phyloP scores from a whole-genome alignment of 2,888 invertebrate species.

The Monoplex corrugatus region DNA sequence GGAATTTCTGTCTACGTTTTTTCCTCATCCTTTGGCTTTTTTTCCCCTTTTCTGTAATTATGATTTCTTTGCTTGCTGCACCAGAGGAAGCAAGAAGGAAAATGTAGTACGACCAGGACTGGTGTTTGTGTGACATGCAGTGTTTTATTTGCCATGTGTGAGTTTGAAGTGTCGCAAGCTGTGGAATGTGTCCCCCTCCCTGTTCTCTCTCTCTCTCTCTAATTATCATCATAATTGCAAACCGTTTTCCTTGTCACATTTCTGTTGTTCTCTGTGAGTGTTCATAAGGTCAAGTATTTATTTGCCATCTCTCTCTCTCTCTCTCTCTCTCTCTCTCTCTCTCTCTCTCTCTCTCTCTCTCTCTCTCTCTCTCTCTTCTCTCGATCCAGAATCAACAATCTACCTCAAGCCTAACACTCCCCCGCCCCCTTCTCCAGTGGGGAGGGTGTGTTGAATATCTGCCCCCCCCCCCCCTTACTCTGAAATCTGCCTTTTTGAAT shows the following conservation, averaged over 20 bases:
- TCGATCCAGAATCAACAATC: slow-evolving; percentile 21
- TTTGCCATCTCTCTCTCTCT: slow-evolving; percentile 19
- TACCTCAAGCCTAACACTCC: slow-evolving; percentile 26
- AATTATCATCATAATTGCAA: slow-evolving; percentile 8
- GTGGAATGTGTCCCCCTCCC: not conserved
- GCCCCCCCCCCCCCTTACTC: not conserved
- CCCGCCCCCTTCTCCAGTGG: not conserved
- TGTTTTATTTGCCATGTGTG: too few species aligned
- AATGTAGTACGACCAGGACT: too few species aligned
- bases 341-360: slow-evolving; percentile 47
- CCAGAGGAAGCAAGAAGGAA: too few species aligned
- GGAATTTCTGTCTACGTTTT: too few species aligned
- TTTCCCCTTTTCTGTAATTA: too few species aligned
- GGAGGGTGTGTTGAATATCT: not conserved
- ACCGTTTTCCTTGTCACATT: not conserved
- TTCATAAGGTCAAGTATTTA: slow-evolving; percentile 42
- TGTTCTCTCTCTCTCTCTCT: not conserved
- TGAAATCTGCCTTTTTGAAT: slow-evolving; percentile 22
- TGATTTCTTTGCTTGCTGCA: too few species aligned
- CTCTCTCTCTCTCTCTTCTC: slow-evolving; percentile 45
- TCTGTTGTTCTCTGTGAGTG: slow-evolving; percentile 17
- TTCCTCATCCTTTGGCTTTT: too few species aligned
- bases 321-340: slow-evolving; percentile 29
- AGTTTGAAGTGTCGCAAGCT: too few species aligned
- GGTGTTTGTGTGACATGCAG: too few species aligned